phyloP scores from a whole-genome alignment of 2,888 invertebrate genomes.

The Ochropleura leucogaster region DNA sequence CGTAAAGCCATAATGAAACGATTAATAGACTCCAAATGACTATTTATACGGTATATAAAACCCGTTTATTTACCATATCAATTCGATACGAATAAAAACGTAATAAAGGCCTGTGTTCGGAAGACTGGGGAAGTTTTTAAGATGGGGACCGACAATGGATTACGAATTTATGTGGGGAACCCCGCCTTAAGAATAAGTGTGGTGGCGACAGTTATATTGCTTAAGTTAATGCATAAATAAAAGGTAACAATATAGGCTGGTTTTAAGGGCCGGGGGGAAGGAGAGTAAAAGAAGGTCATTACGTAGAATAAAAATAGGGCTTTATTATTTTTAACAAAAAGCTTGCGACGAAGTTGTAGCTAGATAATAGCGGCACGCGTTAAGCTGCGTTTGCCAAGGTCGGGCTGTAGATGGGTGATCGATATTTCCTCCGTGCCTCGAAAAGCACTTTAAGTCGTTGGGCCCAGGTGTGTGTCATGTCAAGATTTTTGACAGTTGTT shows the following conservation, averaged over 20 bases:
- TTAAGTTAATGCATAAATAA: conserved; percentile 89
- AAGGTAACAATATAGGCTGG: conserved; percentile 84
- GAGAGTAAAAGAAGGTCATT: conserved; percentile 20
- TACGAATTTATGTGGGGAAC: conserved; percentile 74
- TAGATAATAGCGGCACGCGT: no score
- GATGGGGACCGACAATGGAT: conserved; percentile 73
- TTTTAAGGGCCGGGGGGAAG: conserved; percentile 17
- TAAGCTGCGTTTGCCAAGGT: no score
- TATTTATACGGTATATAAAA: conserved; percentile 67
- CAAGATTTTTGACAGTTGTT: no score
- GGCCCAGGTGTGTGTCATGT: no score
- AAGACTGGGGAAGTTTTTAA: conserved; percentile 66
- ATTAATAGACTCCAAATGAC: conserved; percentile 73
- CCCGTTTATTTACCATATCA: conserved; percentile 79
- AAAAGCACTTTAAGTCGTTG: no score
- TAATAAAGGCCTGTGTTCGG: conserved; percentile 68
- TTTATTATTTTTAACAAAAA: not conserved
- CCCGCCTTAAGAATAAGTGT: conserved; percentile 68
- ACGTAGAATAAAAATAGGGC: conserved; percentile 10
- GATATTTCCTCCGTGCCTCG: no score
- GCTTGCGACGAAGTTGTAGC: no score
- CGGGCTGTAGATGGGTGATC: no score
- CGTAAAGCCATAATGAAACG: conserved; percentile 73
- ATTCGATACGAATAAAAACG: conserved; percentile 75
- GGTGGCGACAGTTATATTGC: conserved; percentile 84